Conservation (phyloP, 2,113 vertebrate species). For the Dendrocopos noguchii region DNA sequence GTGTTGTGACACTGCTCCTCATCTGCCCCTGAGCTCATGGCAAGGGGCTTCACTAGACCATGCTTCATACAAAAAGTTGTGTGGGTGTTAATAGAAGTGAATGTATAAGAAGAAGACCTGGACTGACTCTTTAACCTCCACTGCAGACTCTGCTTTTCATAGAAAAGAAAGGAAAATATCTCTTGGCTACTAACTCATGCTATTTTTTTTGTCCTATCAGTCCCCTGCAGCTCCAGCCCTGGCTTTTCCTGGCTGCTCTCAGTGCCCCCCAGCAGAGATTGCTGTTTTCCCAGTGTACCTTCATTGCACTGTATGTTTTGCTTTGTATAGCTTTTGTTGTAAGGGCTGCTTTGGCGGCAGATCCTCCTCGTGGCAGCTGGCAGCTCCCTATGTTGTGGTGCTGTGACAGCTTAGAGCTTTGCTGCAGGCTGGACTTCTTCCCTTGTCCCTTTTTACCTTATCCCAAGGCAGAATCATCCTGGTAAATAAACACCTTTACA, state of each 20-base stretch:
- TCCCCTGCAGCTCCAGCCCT: background rate
- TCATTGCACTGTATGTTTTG: background rate
- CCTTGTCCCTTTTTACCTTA: background rate
- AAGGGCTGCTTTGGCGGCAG: background rate
- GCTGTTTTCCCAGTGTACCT: background rate
- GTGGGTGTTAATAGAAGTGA: fast-evolving
- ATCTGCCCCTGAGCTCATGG: fast-evolving
- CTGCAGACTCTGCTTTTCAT: background rate
- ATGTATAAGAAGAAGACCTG: background rate
- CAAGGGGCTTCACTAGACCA: background rate
- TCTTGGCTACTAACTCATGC: background rate
- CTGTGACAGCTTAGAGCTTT: background rate
- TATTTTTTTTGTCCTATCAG: background rate
- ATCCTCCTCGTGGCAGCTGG: fast-evolving
- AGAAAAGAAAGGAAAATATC: background rate
- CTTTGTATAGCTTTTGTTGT: background rate
- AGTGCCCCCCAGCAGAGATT: background rate
- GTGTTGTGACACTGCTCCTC: background rate
- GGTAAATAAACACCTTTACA: background rate
- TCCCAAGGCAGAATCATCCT: background rate
- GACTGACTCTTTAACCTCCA: background rate
- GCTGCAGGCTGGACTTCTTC: background rate
- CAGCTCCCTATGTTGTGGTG: background rate
- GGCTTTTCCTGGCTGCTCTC: background rate
- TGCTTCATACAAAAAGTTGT: fast-evolving